These are phyloP conservation scores for Mionectes macconnelli DNA, from an alignment of 2,113 vertebrate species.

Conservation along the genomic window DNA sequence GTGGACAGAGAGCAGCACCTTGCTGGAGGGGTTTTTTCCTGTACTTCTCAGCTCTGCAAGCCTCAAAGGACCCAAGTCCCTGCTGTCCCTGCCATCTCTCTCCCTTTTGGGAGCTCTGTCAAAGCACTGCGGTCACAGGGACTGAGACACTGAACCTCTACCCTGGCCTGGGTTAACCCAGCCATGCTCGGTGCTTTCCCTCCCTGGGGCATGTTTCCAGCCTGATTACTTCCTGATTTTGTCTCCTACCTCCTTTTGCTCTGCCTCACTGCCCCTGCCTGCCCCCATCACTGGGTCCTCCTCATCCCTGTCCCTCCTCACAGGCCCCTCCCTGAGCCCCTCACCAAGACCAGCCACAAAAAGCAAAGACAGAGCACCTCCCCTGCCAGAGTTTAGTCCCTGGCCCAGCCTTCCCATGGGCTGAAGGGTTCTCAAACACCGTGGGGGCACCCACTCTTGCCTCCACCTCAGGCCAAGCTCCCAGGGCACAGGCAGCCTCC, in stretches of 20 bases:
- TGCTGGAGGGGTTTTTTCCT: neutral
- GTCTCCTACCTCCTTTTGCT: neutral
- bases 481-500: neutral
- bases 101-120: neutral
- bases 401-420: neutral
- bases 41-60: neutral
- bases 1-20: neutral
- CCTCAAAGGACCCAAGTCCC: neutral
- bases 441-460: rapidly evolving
- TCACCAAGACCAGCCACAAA: rapidly evolving
- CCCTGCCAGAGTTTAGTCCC: neutral
- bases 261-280: neutral
- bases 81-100: too few relatives aligned
- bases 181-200: neutral
- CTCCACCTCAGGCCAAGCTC: neutral
- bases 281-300: neutral
- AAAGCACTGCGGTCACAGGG: neutral
- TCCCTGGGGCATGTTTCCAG: neutral
- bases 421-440: neutral
- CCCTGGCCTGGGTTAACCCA: neutral
- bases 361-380: neutral
- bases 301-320: neutral
- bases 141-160: neutral
- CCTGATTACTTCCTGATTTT: neutral
- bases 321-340: neutral